phyloP scores from a whole-genome alignment of 2,888 invertebrate genomes.

The Serripes groenlandicus region DNA sequence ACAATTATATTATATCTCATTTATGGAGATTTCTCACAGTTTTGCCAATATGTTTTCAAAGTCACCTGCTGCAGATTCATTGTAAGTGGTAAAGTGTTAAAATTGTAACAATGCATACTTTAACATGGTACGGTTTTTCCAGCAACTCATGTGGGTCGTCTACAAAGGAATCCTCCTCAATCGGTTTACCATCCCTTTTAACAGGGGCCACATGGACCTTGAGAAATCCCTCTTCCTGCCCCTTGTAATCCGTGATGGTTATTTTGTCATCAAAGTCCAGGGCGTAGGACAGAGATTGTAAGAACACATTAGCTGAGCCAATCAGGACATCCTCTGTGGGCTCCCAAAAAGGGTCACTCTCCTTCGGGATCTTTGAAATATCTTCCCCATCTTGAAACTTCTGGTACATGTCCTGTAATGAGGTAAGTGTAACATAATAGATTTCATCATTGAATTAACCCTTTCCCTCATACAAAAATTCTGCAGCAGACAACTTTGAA shows the following conservation, averaged over 20 bases:
- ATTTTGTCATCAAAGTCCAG: conserved; percentile 86
- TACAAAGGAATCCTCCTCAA: conserved; percentile 85
- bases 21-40: too few species aligned
- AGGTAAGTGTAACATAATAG: neutral
- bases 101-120: conserved; percentile 77
- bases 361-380: conserved; percentile 79
- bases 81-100: too few species aligned
- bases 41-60: too few species aligned
- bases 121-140: conserved; percentile 84
- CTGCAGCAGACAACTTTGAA: neutral
- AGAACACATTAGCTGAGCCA: conserved; percentile 85
- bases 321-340: conserved; percentile 86
- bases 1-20: too few species aligned
- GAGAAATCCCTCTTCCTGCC: conserved; percentile 84
- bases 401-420: conserved; percentile 85
- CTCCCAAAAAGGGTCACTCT: conserved; percentile 87
- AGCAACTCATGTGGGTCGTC: conserved; percentile 85
- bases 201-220: conserved; percentile 84
- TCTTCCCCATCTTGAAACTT: conserved; percentile 85
- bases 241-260: conserved; percentile 86
- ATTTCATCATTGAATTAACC: neutral
- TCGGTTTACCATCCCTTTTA: conserved; percentile 79
- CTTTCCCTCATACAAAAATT: neutral
- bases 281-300: conserved; percentile 85
- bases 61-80: too few species aligned